These are phyloP conservation scores for Thamnophis sirtalis DNA, from an alignment of 2,113 vertebrate species.

Conservation along the genomic window DNA sequence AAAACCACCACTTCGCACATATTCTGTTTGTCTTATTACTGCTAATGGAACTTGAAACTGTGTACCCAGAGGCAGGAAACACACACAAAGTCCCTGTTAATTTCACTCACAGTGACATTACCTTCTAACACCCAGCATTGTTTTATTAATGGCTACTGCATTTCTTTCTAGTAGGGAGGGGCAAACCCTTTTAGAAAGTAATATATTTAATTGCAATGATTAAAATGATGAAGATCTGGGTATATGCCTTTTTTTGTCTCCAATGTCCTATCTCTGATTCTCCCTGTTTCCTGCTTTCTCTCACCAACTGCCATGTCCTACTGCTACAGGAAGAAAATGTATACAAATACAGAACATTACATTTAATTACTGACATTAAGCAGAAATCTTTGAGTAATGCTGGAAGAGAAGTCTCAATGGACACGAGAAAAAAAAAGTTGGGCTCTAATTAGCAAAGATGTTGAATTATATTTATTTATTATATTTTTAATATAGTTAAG, in stretches of 20 bases:
- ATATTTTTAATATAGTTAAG: conserved; percentile 29
- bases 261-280: conserved; percentile 27
- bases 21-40: conserved; percentile 29
- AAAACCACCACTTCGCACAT: conserved; percentile 4
- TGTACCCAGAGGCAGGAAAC: conserved; percentile 19
- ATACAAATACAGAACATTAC: conserved; percentile 39
- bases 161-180: conserved; percentile 36
- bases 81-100: conserved; percentile 1
- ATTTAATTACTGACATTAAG: conserved; percentile 42
- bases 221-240: conserved; percentile 12
- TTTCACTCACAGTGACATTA: conserved; percentile 7
- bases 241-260: conserved; percentile 13
- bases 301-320: background rate
- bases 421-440: conserved; percentile 42
- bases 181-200: conserved; percentile 52
- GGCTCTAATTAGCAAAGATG: conserved; percentile 52
- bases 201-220: conserved; percentile 54
- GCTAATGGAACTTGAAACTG: conserved; percentile 41
- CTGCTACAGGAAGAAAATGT: background rate
- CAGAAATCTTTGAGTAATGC: conserved; percentile 34
- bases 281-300: background rate
- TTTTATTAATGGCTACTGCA: conserved; percentile 41
- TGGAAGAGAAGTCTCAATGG: conserved; percentile 41
- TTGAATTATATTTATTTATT: conserved; percentile 30
- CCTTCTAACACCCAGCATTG: conserved; percentile 14